Conservation (phyloP, 1,140 invertebrate genomes). For the Periplaneta americana region DNA sequence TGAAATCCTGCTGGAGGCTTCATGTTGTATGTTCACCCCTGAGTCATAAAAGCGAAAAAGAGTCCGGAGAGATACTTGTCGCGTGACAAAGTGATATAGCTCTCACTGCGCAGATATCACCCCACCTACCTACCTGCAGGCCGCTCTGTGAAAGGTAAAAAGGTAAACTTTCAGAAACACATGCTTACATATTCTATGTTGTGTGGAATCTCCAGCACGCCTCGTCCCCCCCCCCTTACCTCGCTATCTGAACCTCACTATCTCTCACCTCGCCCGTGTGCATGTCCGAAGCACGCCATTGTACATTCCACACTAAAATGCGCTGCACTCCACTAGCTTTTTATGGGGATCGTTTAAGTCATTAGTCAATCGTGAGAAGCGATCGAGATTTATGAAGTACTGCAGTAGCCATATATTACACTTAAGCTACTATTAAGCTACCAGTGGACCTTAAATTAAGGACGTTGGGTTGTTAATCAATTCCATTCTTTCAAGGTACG, state of each 20-base stretch:
- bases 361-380: not conserved
- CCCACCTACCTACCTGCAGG: not conserved
- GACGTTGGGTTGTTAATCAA: no score
- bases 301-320: not conserved
- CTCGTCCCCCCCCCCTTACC: no score
- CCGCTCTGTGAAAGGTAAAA: not conserved
- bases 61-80: not conserved
- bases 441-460: no score
- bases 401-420: no score
- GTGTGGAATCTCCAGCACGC: not conserved
- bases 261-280: not conserved
- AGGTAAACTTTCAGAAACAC: not conserved
- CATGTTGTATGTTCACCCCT: not conserved
- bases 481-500: no score
- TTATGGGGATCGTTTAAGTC: not conserved
- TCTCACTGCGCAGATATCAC: not conserved
- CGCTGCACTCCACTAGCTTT: not conserved
- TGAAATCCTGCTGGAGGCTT: no score
- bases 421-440: no score
- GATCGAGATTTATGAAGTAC: no score
- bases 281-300: no score
- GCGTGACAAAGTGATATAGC: not conserved
- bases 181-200: not conserved
- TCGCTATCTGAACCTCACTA: not conserved
- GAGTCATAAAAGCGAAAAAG: not conserved